Evolutionary conservation across 2,888 invertebrate species (phyloP), one percentile per base, ranked within the genome.

Genomic region (Drosophila leonis): DNA sequence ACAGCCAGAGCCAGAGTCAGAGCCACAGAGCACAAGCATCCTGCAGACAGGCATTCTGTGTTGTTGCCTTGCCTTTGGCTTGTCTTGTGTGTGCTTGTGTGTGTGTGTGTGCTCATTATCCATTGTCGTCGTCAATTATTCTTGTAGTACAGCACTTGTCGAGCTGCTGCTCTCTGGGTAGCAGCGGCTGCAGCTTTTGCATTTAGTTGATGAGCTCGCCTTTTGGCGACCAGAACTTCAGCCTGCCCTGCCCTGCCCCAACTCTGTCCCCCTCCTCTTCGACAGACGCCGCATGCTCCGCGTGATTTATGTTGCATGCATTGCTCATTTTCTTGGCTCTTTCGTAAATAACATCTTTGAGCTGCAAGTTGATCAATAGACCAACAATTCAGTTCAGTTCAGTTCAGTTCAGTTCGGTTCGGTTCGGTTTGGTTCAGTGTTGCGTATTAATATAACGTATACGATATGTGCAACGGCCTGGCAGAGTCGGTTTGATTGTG

Each of bases 121-220:
- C 84, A 66, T 64, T 72, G 73, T 86, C 70, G 75, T 88, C 90
- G 88, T 90, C 90, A 90, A 86, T 86, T 86, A 86, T 86, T 88
- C 90, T 83, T 88, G 86, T 78, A 71, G 74, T 69, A 70, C 80
- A 75, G 74, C 61, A 73, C 65, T 82, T 72, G 76, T 75, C 62
- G 74, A 68, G 56, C 48, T 48, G 56, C 48, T 48, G 42, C 62
- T 55, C 65, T 44, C 65, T 37, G 62, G 27, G 64, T 49, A 79
- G 78, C 64, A 79, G 44, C 20, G 27, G 35, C 44, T 41, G 70
- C 79, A 68, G 75, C 75, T 70, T 74, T 83, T 80, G 86, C 88
- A 85, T 83, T 85, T 85, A 88, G 86, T 80, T 85, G 90, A 90
- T 85, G 88, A 90, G 83, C 65, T 67, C 48, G 49, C 63, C 59